phyloP scores from a whole-genome alignment of 2,888 invertebrate species.

The Dysmachus trigonus region DNA sequence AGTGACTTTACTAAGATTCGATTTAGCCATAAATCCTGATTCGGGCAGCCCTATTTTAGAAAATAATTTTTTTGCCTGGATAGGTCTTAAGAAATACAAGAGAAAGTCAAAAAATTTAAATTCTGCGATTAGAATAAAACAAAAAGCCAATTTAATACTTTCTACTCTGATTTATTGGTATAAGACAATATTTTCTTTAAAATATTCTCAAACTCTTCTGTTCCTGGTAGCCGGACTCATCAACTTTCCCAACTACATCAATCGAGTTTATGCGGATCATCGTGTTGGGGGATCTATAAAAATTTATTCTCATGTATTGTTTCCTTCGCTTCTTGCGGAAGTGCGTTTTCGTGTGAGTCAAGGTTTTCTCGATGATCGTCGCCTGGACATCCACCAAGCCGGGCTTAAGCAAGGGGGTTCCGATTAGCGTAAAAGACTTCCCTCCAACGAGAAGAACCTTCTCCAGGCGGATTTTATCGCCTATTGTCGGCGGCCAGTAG shows the following conservation, averaged over 20 bases:
- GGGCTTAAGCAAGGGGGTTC: conserved; percentile 78
- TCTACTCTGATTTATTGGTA: not conserved
- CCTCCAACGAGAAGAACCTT: conserved; percentile 84
- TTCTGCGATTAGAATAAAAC: too few relatives aligned
- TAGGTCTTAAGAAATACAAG: too few relatives aligned
- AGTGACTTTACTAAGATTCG: too few relatives aligned
- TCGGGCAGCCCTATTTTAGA: too few relatives aligned
- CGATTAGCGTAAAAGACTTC: conserved; percentile 82
- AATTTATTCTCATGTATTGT: conserved; percentile 80
- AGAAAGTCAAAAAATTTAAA: too few relatives aligned
- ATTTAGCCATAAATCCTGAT: too few relatives aligned
- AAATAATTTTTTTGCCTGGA: too few relatives aligned
- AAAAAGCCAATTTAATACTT: not conserved
- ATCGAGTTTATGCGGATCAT: conserved; percentile 81
- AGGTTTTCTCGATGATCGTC: conserved; percentile 83
- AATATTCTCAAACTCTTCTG: not conserved
- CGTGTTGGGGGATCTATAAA: conserved; percentile 74
- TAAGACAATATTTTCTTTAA: not conserved
- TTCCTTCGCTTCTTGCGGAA: conserved; percentile 81
- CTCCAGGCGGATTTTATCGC: conserved; percentile 81
- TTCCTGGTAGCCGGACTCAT: conserved; percentile 57
- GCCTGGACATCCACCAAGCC: conserved; percentile 80
- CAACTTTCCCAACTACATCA: conserved; percentile 68
- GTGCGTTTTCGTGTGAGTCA: conserved; percentile 81
- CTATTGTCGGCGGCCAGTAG: conserved; percentile 82